A percentile compares a stretch with the other conserved stretches of the same genome.
Conservation (phyloP, 2,113 vertebrate species). For the Gymnocephalus cernua region DNA sequence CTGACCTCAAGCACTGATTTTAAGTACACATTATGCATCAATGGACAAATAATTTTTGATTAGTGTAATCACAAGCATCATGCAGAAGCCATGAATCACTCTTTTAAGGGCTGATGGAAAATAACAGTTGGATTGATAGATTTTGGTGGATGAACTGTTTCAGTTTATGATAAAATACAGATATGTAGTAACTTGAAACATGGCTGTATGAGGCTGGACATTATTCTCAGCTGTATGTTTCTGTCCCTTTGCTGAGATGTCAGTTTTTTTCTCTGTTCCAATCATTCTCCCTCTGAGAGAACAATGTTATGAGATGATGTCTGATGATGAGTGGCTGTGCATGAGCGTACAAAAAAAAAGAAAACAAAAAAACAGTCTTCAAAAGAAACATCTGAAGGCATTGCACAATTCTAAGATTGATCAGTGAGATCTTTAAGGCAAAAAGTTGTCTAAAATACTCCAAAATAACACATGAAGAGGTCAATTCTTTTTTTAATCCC, state of each 20-base stretch:
- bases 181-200: constrained; percentile 11
- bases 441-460: constrained; percentile 76
- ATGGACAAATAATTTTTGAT: constrained; percentile 31
- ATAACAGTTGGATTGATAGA: not conserved
- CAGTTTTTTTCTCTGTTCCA: constrained; percentile 7
- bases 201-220: constrained; percentile 1
- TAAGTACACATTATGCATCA: constrained; percentile 26
- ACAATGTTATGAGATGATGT: constrained; percentile 36
- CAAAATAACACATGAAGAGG: constrained; percentile 78
- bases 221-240: constrained; percentile 1
- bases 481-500: constrained; percentile 63
- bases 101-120: constrained; percentile 1
- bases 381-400: constrained; percentile 86
- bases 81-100: constrained; percentile 50
- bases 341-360: constrained; percentile 6
- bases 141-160: constrained; percentile 7
- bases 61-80: constrained; percentile 60
- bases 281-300: constrained; percentile 42
- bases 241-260: constrained; percentile 5
- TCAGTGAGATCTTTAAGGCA: constrained; percentile 93
- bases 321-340: constrained; percentile 53
- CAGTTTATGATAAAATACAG: constrained; percentile 9
- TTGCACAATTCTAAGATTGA: constrained; percentile 88
- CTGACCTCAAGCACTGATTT: constrained; percentile 11
- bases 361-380: constrained; percentile 69